Base-by-base conservation (phyloP, 2,113 vertebrate genomes). In the Periophthalmus modestus region DNA sequence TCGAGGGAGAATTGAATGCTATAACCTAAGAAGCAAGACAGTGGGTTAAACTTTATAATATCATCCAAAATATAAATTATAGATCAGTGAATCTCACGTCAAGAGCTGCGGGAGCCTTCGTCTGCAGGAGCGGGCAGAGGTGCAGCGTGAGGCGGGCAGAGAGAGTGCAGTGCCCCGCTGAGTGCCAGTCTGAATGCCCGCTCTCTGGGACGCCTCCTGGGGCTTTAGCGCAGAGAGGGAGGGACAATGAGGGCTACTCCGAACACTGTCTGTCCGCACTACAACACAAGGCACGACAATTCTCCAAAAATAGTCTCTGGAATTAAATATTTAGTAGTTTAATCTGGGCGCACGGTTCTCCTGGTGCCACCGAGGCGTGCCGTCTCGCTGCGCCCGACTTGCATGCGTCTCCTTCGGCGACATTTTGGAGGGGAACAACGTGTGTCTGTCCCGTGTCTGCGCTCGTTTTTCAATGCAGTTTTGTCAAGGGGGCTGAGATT, bases 181-280 rank as follows among this genome's bases (percentile, higher is more conserved):
- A 16, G 48, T 50, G 48, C 87, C 90, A 23, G n/a, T 19, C 84
- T 74, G 85, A 74, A 88, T 91, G 92, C 93, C 92, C 90, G 89
- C 55, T 58, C 57, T 59, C 23, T 13, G 59, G 59, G 59, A 62
- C 59, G 33, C 59, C 59, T 62, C 59, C 59, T 34, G 59, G 28
- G 59, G 59, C 59, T 58, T 74, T 66, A 55, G 66, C 57, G 59
- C 23, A 68, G 68, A 74, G 58, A 19, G 55, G 21, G 63, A 68
- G 78, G 76, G 57, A 59, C 57, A 75, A 67, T 68, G 67, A 67
- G 39, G 11, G 65, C 57, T 28, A 4, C 24, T 15, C 58, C 13
- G 28, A 7, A 77, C 58, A 24, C 68, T 73, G 76, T 52, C 15
- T 34, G 73, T 55, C 87, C 75, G 52, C 52, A 15, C 77, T 68